phyloP scores from a whole-genome alignment of 2,797 vertebrate genomes.

The Macropodus opercularis region DNA sequence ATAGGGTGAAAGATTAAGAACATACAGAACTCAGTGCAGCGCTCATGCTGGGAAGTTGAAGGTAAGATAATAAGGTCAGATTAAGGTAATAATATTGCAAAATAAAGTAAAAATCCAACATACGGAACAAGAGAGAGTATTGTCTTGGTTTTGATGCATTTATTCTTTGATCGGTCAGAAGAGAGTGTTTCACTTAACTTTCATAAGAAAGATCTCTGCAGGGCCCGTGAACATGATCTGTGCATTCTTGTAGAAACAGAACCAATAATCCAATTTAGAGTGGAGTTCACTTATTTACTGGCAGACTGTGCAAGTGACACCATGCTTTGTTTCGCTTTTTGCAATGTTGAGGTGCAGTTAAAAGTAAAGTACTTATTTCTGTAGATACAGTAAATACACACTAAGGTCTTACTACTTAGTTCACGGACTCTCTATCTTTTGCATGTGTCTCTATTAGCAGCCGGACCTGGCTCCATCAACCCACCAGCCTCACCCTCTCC shows the following conservation, averaged over 20 bases:
- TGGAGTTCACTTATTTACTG: background rate
- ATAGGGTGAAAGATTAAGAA: constrained; percentile 22
- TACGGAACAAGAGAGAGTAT: background rate
- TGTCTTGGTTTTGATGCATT: background rate
- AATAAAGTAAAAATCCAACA: background rate
- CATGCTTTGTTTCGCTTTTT: too few species aligned
- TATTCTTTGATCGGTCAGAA: too few species aligned
- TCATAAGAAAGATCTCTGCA: background rate
- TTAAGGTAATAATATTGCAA: constrained; percentile 24
- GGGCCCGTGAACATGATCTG: too few species aligned
- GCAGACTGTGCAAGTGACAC: too few species aligned
- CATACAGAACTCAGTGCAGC: constrained; percentile 5
- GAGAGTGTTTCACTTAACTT: too few species aligned
- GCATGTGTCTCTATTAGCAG: constrained; percentile 1
- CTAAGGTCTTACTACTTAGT: too few species aligned
- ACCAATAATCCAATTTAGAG: background rate
- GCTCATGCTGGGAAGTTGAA: constrained; percentile 2
- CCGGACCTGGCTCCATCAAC: constrained; percentile 13
- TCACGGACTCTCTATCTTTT: background rate
- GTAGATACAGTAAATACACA: too few species aligned
- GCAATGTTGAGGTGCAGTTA: too few species aligned
- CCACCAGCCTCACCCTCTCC: constrained; percentile 29
- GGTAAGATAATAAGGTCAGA: constrained; percentile 23
- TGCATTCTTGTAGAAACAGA: background rate
- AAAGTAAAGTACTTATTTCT: too few species aligned